A percentile compares a stretch with the other conserved stretches of the same genome.
Evolutionary conservation across 2,888 invertebrate species (phyloP).

Genomic region (Koerneria pararmatus): DNA sequence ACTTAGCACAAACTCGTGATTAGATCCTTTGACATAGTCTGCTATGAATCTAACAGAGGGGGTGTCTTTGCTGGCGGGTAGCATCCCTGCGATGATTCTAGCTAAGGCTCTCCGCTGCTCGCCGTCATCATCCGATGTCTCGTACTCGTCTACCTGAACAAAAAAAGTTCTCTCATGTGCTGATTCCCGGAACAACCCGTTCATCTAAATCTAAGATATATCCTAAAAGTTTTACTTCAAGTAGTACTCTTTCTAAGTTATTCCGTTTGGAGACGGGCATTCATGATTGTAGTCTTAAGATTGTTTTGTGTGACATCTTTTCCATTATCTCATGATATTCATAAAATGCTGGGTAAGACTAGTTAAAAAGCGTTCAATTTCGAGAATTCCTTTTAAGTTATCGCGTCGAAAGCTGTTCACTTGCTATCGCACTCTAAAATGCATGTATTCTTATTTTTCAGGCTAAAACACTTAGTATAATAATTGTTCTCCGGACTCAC

Average conservation of each 20-base stretch:
- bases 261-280: constrained; percentile 87
- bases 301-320: constrained; percentile 72
- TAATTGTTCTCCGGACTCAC: too few relatives aligned
- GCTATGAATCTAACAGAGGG: constrained; percentile 41
- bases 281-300: constrained; percentile 82
- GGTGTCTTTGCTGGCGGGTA: constrained; percentile 36
- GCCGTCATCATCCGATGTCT: constrained; percentile 56
- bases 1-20: too few relatives aligned
- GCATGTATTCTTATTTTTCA: too few relatives aligned
- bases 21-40: too few relatives aligned
- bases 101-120: constrained; percentile 48
- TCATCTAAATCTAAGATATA: background rate
- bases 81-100: constrained; percentile 40
- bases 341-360: too few relatives aligned
- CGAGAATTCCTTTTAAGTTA: too few relatives aligned
- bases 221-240: too few relatives aligned
- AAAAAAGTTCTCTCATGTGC: background rate
- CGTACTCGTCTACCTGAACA: constrained; percentile 54
- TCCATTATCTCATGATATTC: too few relatives aligned
- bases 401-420: too few relatives aligned
- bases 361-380: background rate
- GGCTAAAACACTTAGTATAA: too few relatives aligned
- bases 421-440: too few relatives aligned
- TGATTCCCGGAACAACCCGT: background rate
- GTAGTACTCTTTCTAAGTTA: too few relatives aligned